Base-by-base conservation (phyloP, 2,888 invertebrate genomes). In the Drosophila anceps region DNA sequence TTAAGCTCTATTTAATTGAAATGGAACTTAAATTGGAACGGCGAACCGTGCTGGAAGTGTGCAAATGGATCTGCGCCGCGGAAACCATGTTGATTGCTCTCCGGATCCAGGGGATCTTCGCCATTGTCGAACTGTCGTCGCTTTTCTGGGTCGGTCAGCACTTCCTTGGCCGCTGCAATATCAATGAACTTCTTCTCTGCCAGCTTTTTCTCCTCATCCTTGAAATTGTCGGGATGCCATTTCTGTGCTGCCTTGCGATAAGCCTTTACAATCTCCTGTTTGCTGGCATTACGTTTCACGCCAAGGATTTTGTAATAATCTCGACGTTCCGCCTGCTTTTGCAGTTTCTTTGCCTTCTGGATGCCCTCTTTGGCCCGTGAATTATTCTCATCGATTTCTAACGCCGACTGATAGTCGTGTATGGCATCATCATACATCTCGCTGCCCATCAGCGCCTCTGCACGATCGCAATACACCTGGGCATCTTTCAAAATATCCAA, bases 141-240 rank as follows among this genome's bases (percentile, higher is more conserved):
- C 94, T 99, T 99, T 92, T 99, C 99, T 76, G 96, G 95, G 94
- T 97, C 96, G 46, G 97, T 96, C 37, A 97, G 93, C 24, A 96
- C 96, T 94, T 99, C 99, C 93, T 99, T 99, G 61, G 99, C 99
- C 44, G 99, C 98, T 4, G 99, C 99, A 90, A 99, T 96, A 93
- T 99, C 99, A 76, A 99, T 98, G 92, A 99, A 99, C 94, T 97
- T 98, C 93, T 98, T 98, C 93, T 99, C 97, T 0, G 99, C 99
- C 58, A 96, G 94, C 91, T 98, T 97, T 94, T 99, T 99, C 92
- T 98, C 98, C 74, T 97, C 96, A 13, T 95, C 96, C 57, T 94
- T 95, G 93, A 96, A 99, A 93, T 97, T 98, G 93, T 99, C 99
- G 0, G 99, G 99, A 94, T 99, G 99, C 99, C 99, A 99, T 93